Percentiles rank a stretch among this genome's conserved stretches.
Evolutionary conservation across 1,140 invertebrate genomes (phyloP).

Genomic region (Bombus fervidus): DNA sequence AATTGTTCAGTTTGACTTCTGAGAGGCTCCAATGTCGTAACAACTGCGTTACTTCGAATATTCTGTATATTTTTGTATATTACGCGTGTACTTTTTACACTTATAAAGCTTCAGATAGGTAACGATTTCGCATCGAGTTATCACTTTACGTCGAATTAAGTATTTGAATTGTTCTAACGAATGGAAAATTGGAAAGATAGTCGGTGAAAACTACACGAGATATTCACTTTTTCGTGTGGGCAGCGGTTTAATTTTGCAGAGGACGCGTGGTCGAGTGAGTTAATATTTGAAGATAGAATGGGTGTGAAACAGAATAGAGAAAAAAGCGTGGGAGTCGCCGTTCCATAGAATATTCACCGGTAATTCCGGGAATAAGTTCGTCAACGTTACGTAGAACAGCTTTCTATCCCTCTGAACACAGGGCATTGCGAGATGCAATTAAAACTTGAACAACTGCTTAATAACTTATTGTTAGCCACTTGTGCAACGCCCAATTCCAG

Average conservation of each 20-base stretch:
- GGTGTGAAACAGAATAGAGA: not conserved
- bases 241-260: not conserved
- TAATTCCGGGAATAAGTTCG: constrained; percentile 58
- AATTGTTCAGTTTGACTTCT: too few species aligned
- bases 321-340: not conserved
- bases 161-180: not conserved
- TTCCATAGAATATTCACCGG: constrained; percentile 18
- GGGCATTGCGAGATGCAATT: constrained; percentile 67
- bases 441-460: constrained; percentile 75
- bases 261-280: not conserved
- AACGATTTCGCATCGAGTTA: too few species aligned
- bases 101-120: too few species aligned
- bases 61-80: too few species aligned
- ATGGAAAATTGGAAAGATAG: too few species aligned
- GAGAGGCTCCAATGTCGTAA: too few species aligned
- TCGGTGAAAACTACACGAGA: not conserved
- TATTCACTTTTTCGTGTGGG: not conserved
- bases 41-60: too few species aligned
- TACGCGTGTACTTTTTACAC: too few species aligned
- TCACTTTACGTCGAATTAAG: not conserved
- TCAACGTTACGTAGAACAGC: constrained; percentile 44
- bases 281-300: not conserved
- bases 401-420: constrained; percentile 16
- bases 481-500: constrained; percentile 69
- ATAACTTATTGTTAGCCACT: constrained; percentile 73